Base-by-base conservation (phyloP, 2,888 invertebrate genomes). In the Masnerella sp. region DNA sequence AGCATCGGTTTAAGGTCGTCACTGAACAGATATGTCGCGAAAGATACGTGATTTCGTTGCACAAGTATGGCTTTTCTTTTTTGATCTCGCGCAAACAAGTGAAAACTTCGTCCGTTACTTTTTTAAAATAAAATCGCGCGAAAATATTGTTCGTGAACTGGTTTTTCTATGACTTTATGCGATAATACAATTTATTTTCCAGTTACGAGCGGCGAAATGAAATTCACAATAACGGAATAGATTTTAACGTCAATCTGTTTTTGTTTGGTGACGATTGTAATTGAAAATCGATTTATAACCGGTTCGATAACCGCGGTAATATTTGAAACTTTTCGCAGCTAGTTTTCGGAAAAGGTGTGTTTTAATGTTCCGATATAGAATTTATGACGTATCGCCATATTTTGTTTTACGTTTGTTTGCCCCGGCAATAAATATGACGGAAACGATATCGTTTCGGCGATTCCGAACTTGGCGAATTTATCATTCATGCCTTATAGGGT, bases 1-100 rank as follows among this genome's bases (percentile, higher is more conserved):
- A 38, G 51, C 73, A 58, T 73, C 73, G 62, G 67, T 73, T 72
- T 67, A 56, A 43, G 54, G 62, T 69, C 58, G 69, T 58, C 59
- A 69, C 64, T 36, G 58, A 61, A 61, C 62, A 64, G 65, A 75
- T 68, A 75, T 64, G 62, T 73, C 59, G 54, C 54, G 42, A 58
- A 59, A 69, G 56, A 72, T 75, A 72, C 72, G 75, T 72, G 75
- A 72, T 72, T 75, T 61, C 51, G 61, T 54, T 70, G 49, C 58
- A 40, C 49, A 59, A 74, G 61, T 51, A 40, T 20, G 20, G 52
- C 56, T 30, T 59, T 45, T 47, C 49, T 67, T 73, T 67, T 67
- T 67, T 58, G 11, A 54, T 15, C 15, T 22, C 30, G 28, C 38
- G 32, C 36, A 59, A 54, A 62, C 67, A 73, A 47, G 40, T 42